These are phyloP conservation scores for Ibidorhyncha struthersii DNA, from an alignment of 2,113 vertebrate genomes.

Conservation along the genomic window DNA sequence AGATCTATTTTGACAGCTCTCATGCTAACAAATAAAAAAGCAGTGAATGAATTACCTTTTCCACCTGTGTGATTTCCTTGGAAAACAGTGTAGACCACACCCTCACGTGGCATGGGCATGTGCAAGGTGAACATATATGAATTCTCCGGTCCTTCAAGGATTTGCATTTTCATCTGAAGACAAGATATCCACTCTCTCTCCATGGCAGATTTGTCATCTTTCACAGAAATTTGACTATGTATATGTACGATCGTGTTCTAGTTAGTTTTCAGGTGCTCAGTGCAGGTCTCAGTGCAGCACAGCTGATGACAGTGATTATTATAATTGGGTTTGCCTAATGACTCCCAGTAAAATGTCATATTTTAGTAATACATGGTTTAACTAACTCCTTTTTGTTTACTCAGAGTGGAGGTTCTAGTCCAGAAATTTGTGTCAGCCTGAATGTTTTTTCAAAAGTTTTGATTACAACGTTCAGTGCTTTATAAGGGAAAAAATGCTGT, in stretches of 20 bases:
- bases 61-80: not conserved
- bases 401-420: not conserved
- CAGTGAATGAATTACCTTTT: not conserved
- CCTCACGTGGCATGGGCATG: not conserved
- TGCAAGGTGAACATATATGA: not conserved
- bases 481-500: not conserved
- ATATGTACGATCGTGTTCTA: not conserved
- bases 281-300: not conserved
- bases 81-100: not conserved
- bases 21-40: not conserved
- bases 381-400: not conserved
- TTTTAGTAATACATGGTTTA: not conserved
- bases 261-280: not conserved
- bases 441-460: not conserved
- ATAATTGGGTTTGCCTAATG: not conserved
- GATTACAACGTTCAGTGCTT: not conserved
- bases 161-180: not conserved
- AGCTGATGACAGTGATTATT: not conserved
- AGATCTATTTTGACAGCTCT: not conserved
- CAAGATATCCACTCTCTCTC: not conserved
- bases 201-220: not conserved
- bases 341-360: not conserved
- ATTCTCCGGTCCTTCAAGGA: not conserved
- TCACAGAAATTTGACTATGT: not conserved
- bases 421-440: not conserved